Percentiles rank a stretch among this genome's conserved stretches.
Evolutionary conservation across 2,113 vertebrate genomes (phyloP).

Genomic region (Indri indri): DNA sequence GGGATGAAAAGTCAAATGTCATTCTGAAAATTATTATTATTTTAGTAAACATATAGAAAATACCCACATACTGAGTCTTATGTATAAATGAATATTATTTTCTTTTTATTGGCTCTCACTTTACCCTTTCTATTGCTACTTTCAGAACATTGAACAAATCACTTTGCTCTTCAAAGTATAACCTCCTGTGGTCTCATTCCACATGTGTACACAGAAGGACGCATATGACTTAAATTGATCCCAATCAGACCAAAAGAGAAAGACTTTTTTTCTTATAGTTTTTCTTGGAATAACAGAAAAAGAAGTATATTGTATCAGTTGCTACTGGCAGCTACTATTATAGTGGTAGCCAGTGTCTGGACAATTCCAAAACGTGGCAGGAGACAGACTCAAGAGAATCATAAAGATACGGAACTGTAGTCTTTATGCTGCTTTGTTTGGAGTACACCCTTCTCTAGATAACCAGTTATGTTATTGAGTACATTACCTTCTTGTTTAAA

Average conservation of each 20-base stretch:
- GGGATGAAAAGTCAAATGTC: conserved; percentile 40
- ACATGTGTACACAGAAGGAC: not conserved
- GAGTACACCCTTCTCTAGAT: not conserved
- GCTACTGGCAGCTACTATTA: not conserved
- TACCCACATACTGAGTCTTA: conserved; percentile 31
- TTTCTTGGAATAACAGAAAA: not conserved
- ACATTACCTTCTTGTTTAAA: not conserved
- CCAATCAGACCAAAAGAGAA: not conserved
- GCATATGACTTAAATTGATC: not conserved
- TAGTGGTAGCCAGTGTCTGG: not conserved
- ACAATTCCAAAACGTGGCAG: not conserved
- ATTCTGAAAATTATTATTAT: conserved; percentile 53
- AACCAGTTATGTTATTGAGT: not conserved
- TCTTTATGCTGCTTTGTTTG: not conserved
- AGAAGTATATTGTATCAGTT: not conserved
- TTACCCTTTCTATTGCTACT: not conserved
- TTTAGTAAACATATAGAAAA: conserved; percentile 57
- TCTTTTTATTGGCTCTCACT: conserved; percentile 51
- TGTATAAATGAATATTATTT: conserved; percentile 40
- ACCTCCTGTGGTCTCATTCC: not conserved
- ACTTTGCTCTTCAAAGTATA: conserved; percentile 15
- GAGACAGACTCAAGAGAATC: not conserved
- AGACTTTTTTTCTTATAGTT: not conserved
- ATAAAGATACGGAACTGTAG: not conserved
- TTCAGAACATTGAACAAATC: conserved; percentile 30